Conservation (phyloP, 2,888 invertebrate genomes). For the Artemia sinica region DNA sequence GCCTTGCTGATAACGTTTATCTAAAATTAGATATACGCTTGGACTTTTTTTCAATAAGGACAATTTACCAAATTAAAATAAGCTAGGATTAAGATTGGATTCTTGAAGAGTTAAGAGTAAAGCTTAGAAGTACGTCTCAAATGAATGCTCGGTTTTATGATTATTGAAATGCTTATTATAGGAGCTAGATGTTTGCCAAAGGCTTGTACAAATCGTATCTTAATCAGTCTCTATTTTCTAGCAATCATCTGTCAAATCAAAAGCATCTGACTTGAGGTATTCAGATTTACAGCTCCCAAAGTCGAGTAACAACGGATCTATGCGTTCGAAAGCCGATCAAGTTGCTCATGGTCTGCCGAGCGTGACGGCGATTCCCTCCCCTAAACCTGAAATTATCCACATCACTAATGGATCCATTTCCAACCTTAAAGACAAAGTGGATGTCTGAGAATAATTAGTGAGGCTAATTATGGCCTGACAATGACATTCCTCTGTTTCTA, state of each 20-base stretch:
- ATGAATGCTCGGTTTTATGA: too few relatives aligned
- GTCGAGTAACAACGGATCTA: conserved; percentile 30
- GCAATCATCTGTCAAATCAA: conserved; percentile 12
- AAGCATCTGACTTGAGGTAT: conserved; percentile 29
- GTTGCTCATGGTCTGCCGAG: conserved; percentile 13
- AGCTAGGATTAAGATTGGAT: too few relatives aligned
- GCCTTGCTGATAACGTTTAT: too few relatives aligned
- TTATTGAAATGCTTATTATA: too few relatives aligned
- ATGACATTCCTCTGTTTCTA: too few relatives aligned
- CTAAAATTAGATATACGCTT: too few relatives aligned
- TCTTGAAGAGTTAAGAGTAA: too few relatives aligned
- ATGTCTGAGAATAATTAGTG: neutral
- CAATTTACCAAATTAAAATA: too few relatives aligned
- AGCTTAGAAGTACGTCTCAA: too few relatives aligned
- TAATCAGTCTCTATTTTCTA: neutral
- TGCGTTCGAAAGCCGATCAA: conserved; percentile 24
- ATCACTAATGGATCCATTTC: conserved; percentile 4
- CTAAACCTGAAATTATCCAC: conserved; percentile 11
- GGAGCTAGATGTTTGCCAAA: too few relatives aligned
- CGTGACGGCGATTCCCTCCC: conserved; percentile 11
- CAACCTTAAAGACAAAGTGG: conserved; percentile 8
- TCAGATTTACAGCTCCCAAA: conserved; percentile 31
- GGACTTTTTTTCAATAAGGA: too few relatives aligned
- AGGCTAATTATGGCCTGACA: too few relatives aligned
- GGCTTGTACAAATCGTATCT: neutral